These are phyloP conservation scores for Paradoxurus hermaphroditus DNA, from an alignment of 2,113 vertebrate genomes.

Conservation along the genomic window DNA sequence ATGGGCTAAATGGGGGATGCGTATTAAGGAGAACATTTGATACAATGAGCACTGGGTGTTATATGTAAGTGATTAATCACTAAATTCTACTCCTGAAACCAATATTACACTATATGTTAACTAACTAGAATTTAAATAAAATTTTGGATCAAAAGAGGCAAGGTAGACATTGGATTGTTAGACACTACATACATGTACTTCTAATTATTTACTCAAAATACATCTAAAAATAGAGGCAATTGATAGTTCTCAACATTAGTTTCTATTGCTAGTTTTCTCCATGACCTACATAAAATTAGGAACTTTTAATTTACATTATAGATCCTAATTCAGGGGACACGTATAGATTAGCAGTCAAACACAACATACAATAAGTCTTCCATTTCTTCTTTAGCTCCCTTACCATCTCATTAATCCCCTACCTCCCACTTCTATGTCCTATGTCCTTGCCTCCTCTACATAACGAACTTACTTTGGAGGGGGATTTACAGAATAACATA, in stretches of 20 bases:
- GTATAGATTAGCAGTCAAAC: not conserved
- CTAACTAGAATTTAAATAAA: too few relatives aligned
- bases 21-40: too few relatives aligned
- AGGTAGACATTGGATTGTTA: not conserved
- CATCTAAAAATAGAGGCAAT: not conserved
- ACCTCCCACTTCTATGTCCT: not conserved
- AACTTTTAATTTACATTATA: not conserved
- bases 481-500: not conserved
- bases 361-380: not conserved
- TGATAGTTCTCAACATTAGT: not conserved
- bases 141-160: too few relatives aligned
- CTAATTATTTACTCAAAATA: not conserved
- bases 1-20: too few relatives aligned
- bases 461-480: not conserved
- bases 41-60: too few relatives aligned
- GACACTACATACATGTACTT: not conserved
- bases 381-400: not conserved
- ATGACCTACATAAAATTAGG: not conserved
- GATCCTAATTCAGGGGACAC: not conserved
- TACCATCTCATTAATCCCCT: rapidly evolving
- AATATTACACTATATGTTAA: too few relatives aligned
- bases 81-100: too few relatives aligned
- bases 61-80: too few relatives aligned
- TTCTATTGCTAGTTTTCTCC: not conserved
- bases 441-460: not conserved